Evolutionary conservation across 2,888 invertebrate species (phyloP).

Genomic region (Tenthredo distinguenda): DNA sequence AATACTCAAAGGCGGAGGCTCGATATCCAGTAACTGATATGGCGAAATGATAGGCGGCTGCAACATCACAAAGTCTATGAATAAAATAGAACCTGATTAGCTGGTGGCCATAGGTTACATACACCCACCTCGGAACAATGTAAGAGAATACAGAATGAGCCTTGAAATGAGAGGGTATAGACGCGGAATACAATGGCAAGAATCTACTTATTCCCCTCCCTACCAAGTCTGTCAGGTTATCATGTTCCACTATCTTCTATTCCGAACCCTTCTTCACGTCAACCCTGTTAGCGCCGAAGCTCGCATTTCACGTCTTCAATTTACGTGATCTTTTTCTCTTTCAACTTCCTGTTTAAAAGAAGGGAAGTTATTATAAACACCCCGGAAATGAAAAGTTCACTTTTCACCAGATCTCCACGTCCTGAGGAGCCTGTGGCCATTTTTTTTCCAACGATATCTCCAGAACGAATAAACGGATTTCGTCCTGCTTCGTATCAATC

Average conservation of each 20-base stretch:
- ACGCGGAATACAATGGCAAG: constrained; percentile 7
- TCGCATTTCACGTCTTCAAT: background rate
- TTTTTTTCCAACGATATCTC: background rate
- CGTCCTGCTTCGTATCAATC: background rate
- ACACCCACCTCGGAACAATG: constrained; percentile 55
- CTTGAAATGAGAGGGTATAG: constrained; percentile 62
- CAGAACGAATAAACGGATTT: background rate
- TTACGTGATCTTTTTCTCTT: background rate
- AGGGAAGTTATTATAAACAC: background rate
- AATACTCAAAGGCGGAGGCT: background rate
- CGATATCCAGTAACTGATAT: constrained; percentile 29
- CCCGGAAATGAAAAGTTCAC: background rate
- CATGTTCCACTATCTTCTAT: constrained; percentile 21
- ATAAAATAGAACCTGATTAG: constrained; percentile 55
- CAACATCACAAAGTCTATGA: constrained; percentile 42
- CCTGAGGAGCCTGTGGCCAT: background rate
- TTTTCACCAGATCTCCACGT: background rate
- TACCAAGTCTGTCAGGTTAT: background rate
- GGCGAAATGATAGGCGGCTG: background rate
- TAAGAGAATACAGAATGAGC: constrained; percentile 62
- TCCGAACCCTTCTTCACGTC: background rate
- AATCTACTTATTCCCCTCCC: constrained; percentile 4
- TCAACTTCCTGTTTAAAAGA: background rate
- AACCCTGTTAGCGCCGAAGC: background rate
- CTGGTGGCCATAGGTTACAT: constrained; percentile 12